Base-by-base conservation (phyloP, 2,888 invertebrate species). In the Mythimna lalbum region DNA sequence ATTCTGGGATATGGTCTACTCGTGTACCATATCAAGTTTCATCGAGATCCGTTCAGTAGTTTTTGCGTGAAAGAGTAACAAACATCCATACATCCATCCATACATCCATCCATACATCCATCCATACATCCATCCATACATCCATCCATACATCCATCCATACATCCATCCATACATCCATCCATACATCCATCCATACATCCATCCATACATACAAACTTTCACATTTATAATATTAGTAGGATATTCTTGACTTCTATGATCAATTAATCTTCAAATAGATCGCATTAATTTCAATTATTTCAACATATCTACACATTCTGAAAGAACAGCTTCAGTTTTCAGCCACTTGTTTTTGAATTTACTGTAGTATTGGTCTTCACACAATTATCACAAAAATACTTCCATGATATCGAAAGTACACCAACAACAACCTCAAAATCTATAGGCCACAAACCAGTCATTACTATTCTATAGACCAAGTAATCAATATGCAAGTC, bases 401-500 rank as follows among this genome's bases (percentile, higher is more conserved):
- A 43, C 14, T 47, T 53, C 36, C 4, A 17, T 0, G 0, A 39
- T n/a, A 12, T 21, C 17, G 17, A 60, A 60, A 77, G 6, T 21
- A 43, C 5, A 39, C 4, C 19, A 31, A 49, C 5, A 39, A 33
- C 60, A n/a, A n/a, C n/a, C 71, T 71, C 61, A 62, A 81, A 81
- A 62, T 72, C 27, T 27, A 63, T 76, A 53, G n/a, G 52, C 31
- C 19, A 19, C 17, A 39, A 63, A 53, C 23, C 36, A 61, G 53
- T 66, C 57, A 81, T 81, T 81, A 75, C 17, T 57, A 81, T 75
- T 71, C 72, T 21, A 55, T 61, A 50, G 36, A 33, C 21, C 23
- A 27, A 49, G 50, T n/a, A 55, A 66, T 82, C 63, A 75, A 66
- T 83, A 85, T 83, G 68, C 83, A 59, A 33, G 70, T 17, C 52